These are phyloP conservation scores for Crypturellus tataupa DNA, from an alignment of 2,797 vertebrate species.

Conservation along the genomic window DNA sequence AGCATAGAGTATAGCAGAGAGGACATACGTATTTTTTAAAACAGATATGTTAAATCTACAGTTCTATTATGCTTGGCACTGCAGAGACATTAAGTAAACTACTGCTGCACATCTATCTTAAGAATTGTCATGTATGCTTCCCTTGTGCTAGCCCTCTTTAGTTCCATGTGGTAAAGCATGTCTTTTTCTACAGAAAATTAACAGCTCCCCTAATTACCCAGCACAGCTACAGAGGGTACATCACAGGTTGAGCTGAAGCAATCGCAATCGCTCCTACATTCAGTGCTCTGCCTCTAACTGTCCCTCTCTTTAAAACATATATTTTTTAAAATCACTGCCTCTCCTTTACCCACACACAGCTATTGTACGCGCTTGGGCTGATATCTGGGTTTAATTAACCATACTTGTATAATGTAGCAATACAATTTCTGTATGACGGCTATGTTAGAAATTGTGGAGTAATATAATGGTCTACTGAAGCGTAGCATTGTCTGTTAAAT, in stretches of 20 bases:
- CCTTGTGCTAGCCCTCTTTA: not conserved
- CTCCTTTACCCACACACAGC: constrained; percentile 4
- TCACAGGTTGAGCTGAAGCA: not conserved
- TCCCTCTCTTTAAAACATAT: not conserved
- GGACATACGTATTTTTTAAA: constrained; percentile 1
- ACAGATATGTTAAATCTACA: constrained; percentile 23
- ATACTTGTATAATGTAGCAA: constrained; percentile 43
- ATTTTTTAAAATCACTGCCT: not conserved
- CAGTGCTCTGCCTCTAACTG: not conserved
- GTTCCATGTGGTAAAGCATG: not conserved
- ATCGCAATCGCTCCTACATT: not conserved
- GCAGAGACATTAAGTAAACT: constrained; percentile 51
- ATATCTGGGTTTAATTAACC: constrained; percentile 71
- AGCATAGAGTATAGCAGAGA: not conserved
- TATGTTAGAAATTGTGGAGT: constrained; percentile 7
- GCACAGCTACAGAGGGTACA: not conserved
- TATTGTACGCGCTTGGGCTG: constrained; percentile 12
- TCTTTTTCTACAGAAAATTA: constrained; percentile 45
- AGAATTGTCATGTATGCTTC: constrained; percentile 13
- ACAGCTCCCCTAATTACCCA: not conserved
- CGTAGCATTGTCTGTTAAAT: constrained; percentile 20
- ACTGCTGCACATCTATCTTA: constrained; percentile 33
- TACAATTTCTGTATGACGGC: constrained; percentile 29
- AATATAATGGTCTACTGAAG: constrained; percentile 61
- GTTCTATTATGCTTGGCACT: constrained; percentile 34